These are phyloP conservation scores for Epizoanthus illoricatus DNA, from an alignment of 92 coral and sea anemone genomes.

Conservation along the genomic window DNA sequence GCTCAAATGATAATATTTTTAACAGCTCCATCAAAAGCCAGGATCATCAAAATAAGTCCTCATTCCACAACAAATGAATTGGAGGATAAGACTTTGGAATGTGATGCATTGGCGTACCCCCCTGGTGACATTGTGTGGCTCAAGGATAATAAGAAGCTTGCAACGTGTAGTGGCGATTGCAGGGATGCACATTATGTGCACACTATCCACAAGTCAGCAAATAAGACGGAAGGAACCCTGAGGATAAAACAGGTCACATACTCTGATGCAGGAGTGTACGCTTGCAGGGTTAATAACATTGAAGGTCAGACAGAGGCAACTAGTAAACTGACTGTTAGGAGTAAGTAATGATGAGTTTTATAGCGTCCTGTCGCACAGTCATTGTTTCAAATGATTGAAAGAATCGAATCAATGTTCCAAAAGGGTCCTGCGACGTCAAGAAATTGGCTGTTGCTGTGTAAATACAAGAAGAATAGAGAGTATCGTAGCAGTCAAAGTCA, in stretches of 20 bases:
- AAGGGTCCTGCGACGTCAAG: no score
- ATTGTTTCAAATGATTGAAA: no score
- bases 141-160: constrained; percentile 10
- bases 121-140: constrained; percentile 24
- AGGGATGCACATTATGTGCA: not conserved
- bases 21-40: constrained; percentile 14
- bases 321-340: constrained; percentile 12
- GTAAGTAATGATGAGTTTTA: constrained; percentile 7
- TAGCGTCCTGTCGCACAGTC: no score
- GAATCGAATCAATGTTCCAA: no score
- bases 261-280: constrained; percentile 20
- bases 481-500: no score
- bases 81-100: not conserved
- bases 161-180: constrained; percentile 13
- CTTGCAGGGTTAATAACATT: not conserved
- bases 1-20: not conserved
- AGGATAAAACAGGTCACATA: constrained; percentile 4
- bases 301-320: not conserved
- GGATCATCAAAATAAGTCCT: not conserved
- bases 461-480: no score
- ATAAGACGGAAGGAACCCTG: constrained; percentile 12
- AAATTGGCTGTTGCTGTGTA: no score
- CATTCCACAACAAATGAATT: constrained; percentile 16
- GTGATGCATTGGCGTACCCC: constrained; percentile 12
- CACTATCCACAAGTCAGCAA: not conserved